Evolutionary conservation across 2,888 invertebrate genomes (phyloP), one percentile per base, ranked within the genome.

Genomic region (Drosophila atripex): DNA sequence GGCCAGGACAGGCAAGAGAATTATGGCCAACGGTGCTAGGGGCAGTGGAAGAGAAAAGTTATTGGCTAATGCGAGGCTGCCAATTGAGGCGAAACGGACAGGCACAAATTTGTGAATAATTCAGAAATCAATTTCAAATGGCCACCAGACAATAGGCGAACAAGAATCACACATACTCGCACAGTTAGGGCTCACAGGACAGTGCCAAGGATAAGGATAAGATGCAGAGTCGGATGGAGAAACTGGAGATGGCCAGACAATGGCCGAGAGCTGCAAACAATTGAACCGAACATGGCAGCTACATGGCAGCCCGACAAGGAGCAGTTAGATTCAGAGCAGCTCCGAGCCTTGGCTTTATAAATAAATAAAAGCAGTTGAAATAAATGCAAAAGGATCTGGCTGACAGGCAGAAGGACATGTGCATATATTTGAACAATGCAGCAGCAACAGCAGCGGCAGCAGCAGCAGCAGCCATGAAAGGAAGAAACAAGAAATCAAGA

Each of bases 401-500:
- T 51, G 56, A 21, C 52, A 56, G 52, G 53, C 47, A 58, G 70
- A 76, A 73, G 71, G 65, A 84, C 70, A 74, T 86, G 82, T 85
- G 72, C 72, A 86, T 71, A 59, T 50, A 69, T 65, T 73, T 56
- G 41, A 66, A 59, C 72, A 73, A 72, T 72, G 58, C 58, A 58
- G 52, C 63, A 57, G 45, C 30, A 65, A 45, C 16, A 21, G 32
- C 16, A 49, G n/a, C n/a, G n/a, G 45, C 30, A 65, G 53, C 16
- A 21, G 32, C 16, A 49, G 32, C 30, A 39, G 66, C 53, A 54
- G 56, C 47, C 56, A 73, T 65, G 43, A 51, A 51, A 64, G 51
- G 68, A 84, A 80, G 87, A 74, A 82, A 76, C 87, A 80, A 70
- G 82, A 82, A 80, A 84, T 82, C 74, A 80, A 78, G 82, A 87